phyloP scores from a whole-genome alignment of 2,797 vertebrate genomes.

The Pampus argenteus region DNA sequence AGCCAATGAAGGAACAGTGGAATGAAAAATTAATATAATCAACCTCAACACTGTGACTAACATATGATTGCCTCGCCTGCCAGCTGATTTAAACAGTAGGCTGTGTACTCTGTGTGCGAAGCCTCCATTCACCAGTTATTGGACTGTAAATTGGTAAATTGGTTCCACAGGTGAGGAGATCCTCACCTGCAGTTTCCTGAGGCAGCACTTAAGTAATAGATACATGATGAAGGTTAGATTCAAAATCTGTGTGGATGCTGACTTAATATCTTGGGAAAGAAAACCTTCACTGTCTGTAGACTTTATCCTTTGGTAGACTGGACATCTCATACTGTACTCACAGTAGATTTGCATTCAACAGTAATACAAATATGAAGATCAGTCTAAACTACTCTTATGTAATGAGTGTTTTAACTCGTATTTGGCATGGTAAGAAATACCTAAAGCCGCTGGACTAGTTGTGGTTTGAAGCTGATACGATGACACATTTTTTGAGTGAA shows the following conservation, averaged over 20 bases:
- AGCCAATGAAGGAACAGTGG: background rate
- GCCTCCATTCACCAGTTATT: background rate
- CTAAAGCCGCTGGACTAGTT: conserved; percentile 26
- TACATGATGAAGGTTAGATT: conserved; percentile 1
- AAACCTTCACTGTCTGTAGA: background rate
- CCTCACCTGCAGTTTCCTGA: background rate
- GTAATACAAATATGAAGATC: background rate
- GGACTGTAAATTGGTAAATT: background rate
- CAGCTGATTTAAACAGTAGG: background rate
- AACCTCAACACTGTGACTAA: conserved; percentile 12
- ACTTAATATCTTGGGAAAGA: background rate
- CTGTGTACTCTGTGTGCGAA: background rate
- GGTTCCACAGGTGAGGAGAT: background rate
- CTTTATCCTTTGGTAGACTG: no score
- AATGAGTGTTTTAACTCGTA: conserved; percentile 12
- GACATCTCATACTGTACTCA: no score
- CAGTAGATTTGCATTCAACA: background rate
- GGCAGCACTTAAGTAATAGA: background rate
- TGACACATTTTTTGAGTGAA: conserved; percentile 57
- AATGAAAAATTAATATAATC: conserved; percentile 6
- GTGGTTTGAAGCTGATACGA: conserved; percentile 41
- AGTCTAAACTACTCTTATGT: background rate
- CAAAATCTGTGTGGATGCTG: no score
- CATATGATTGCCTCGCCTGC: background rate
- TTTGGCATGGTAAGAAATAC: conserved; percentile 29